A percentile compares a stretch with the other conserved stretches of the same genome.
Evolutionary conservation across 35 echinoderm and acorn worm genomes (phyloP).

Genomic region (Patiria miniata): DNA sequence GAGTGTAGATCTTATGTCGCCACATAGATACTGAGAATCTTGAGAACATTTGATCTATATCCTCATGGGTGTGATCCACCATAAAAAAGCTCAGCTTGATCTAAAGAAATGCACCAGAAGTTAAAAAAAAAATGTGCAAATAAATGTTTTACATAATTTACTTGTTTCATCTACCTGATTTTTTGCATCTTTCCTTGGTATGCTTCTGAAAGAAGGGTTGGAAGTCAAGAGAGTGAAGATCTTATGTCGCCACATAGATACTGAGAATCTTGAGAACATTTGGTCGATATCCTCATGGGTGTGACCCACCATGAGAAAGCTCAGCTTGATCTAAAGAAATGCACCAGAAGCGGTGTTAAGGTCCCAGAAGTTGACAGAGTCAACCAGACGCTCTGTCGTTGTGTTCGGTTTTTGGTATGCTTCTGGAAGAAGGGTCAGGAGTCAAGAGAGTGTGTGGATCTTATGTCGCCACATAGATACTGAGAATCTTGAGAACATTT

Average conservation of each 20-base stretch:
- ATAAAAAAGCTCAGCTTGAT: conserved; percentile 49
- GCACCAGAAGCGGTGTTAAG: not conserved
- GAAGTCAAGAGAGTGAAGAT: not conserved
- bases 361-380: conserved; percentile 28
- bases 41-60: conserved; percentile 51
- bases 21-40: conserved; percentile 14
- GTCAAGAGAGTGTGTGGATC: not conserved
- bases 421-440: conserved; percentile 1
- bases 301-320: conserved; percentile 54
- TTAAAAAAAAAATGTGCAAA: too few species aligned
- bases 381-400: conserved; percentile 10
- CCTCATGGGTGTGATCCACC: conserved; percentile 48
- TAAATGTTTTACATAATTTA: too few species aligned
- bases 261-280: conserved; percentile 37
- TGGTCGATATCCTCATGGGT: conserved; percentile 53
- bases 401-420: conserved; percentile 47
- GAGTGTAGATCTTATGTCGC: conserved; percentile 7
- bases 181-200: conserved; percentile 38
- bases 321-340: conserved; percentile 45
- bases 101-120: conserved; percentile 39
- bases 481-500: conserved; percentile 39
- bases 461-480: conserved; percentile 14
- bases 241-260: conserved; percentile 6
- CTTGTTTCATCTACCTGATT: too few species aligned
- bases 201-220: conserved; percentile 8